Conservation (phyloP, 2,113 vertebrate genomes). For the Genyomyrus donnyi region DNA sequence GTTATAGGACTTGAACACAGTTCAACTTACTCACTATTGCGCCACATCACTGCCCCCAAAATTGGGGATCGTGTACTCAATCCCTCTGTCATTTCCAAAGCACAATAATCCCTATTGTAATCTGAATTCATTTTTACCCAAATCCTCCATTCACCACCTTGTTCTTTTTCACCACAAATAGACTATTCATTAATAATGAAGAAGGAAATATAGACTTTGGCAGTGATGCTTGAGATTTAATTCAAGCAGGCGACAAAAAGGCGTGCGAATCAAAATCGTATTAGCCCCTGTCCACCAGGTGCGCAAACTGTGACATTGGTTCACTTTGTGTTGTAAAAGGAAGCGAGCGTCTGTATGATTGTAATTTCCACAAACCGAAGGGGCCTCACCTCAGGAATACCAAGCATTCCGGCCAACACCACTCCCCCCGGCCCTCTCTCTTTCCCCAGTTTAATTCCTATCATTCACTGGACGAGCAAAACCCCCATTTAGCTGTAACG, state of each 20-base stretch:
- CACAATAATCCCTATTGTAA: background rate
- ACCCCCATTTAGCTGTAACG: background rate
- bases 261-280: background rate
- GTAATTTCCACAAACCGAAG: background rate
- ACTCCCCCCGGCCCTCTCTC: background rate
- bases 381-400: background rate
- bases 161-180: slow-evolving; percentile 9
- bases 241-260: background rate
- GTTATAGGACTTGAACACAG: background rate
- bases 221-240: background rate
- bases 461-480: background rate
- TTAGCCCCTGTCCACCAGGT: background rate
- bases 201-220: slow-evolving; percentile 10
- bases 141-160: background rate
- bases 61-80: background rate
- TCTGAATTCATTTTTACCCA: background rate
- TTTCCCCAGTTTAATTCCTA: background rate
- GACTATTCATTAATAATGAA: slow-evolving; percentile 8
- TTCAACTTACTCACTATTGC: background rate
- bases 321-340: background rate
- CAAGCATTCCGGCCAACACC: background rate
- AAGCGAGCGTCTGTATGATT: background rate
- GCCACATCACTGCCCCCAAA: background rate
- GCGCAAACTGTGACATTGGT: background rate
- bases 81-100: background rate